These are phyloP conservation scores for Penelope pileata DNA, from an alignment of 2,113 vertebrate genomes.

Conservation along the genomic window DNA sequence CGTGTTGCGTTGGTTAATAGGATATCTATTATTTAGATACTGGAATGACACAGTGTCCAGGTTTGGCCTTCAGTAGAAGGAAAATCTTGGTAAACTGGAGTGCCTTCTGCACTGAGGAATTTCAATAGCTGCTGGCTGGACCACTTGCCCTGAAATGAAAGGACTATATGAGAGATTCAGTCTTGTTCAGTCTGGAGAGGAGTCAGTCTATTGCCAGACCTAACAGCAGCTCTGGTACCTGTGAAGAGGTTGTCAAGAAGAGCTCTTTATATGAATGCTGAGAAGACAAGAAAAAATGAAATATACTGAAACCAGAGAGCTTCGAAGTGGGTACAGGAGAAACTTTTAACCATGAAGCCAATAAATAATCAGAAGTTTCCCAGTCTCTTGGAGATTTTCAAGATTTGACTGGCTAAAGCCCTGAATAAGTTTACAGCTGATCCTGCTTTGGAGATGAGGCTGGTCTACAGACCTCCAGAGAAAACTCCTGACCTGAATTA, in stretches of 20 bases:
- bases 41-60: not conserved
- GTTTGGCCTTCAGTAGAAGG: not conserved
- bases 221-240: not conserved
- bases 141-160: not conserved
- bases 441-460: not conserved
- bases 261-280: rapidly evolving
- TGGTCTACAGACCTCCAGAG: not conserved
- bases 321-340: not conserved
- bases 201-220: not conserved
- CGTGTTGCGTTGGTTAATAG: not conserved
- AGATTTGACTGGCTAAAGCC: not conserved
- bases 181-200: not conserved
- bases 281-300: not conserved
- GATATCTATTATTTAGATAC: not conserved
- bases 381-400: not conserved
- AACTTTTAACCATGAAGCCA: not conserved
- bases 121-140: not conserved
- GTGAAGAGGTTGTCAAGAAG: not conserved
- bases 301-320: not conserved
- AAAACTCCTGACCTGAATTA: not conserved
- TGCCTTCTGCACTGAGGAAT: not conserved
- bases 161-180: not conserved
- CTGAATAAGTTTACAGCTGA: not conserved
- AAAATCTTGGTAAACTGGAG: not conserved
- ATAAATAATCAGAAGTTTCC: not conserved